These are phyloP conservation scores for Drosophila azteca DNA, from an alignment of 1,140 invertebrate species.

Conservation along the genomic window DNA sequence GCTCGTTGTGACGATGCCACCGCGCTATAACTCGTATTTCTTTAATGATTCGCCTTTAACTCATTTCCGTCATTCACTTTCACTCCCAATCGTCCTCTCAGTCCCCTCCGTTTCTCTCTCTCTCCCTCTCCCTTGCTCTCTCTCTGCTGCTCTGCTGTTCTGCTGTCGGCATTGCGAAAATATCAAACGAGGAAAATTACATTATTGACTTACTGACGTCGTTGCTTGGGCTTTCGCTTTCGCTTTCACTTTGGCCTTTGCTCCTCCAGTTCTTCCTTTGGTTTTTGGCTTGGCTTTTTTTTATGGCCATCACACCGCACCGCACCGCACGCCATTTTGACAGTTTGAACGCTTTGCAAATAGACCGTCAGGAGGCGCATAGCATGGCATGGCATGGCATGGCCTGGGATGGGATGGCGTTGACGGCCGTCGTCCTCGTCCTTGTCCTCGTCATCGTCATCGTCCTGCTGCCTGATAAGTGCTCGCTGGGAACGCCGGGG, in stretches of 20 bases:
- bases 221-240: conserved; percentile 29
- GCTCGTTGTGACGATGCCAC: too few relatives aligned
- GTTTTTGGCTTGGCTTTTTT: conserved; percentile 15
- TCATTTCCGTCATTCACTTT: too few relatives aligned
- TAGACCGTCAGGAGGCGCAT: conserved; percentile 41
- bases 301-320: conserved; percentile 45
- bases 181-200: conserved; percentile 71
- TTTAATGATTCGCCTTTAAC: too few relatives aligned
- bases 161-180: conserved; percentile 38
- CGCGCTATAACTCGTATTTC: too few relatives aligned
- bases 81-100: neutral
- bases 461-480: conserved; percentile 43
- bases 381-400: conserved; percentile 10
- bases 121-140: neutral
- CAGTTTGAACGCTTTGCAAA: conserved; percentile 70
- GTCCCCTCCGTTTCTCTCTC: neutral
- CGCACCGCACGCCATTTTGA: conserved; percentile 70
- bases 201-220: conserved; percentile 73
- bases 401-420: conserved; percentile 27
- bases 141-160: conserved; percentile 1
- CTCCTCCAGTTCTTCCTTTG: conserved; percentile 9
- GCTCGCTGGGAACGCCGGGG: conserved; percentile 2
- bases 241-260: conserved; percentile 26
- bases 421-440: conserved; percentile 48
- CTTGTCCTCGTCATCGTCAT: conserved; percentile 13